phyloP scores from a whole-genome alignment of 2,888 invertebrate species.

The Lagria hirta region DNA sequence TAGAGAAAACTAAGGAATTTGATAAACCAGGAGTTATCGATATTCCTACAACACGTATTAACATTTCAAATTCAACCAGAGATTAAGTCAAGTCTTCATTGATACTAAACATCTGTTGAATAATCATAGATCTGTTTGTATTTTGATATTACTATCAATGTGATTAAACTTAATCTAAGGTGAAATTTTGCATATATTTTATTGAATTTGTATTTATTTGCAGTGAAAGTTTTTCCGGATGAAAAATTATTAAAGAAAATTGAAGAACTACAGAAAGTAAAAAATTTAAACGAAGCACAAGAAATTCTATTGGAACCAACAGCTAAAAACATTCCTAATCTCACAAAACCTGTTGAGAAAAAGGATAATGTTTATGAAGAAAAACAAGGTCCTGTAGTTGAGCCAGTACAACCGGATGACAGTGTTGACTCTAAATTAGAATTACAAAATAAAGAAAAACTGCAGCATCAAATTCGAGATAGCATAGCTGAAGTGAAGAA shows the following conservation, averaged over 20 bases:
- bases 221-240: too few species aligned
- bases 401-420: constrained; percentile 18
- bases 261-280: constrained; percentile 42
- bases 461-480: not conserved
- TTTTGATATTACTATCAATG: too few species aligned
- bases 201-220: too few species aligned
- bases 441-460: too few species aligned
- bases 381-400: constrained; percentile 33
- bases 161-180: too few species aligned
- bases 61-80: too few species aligned
- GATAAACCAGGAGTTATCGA: constrained; percentile 15
- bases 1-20: constrained; percentile 5
- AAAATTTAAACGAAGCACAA: constrained; percentile 3
- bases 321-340: too few species aligned
- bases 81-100: too few species aligned
- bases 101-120: too few species aligned
- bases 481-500: not conserved
- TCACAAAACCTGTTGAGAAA: constrained; percentile 5
- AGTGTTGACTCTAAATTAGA: too few species aligned
- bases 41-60: constrained; percentile 15
- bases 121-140: too few species aligned
- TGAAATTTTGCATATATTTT: too few species aligned
- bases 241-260: constrained; percentile 38
- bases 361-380: constrained; percentile 39
- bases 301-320: constrained; percentile 5